Evolutionary conservation across 2,797 vertebrate species (phyloP), one percentile per base, ranked within the genome.

Genomic region (Naso thynnoides): DNA sequence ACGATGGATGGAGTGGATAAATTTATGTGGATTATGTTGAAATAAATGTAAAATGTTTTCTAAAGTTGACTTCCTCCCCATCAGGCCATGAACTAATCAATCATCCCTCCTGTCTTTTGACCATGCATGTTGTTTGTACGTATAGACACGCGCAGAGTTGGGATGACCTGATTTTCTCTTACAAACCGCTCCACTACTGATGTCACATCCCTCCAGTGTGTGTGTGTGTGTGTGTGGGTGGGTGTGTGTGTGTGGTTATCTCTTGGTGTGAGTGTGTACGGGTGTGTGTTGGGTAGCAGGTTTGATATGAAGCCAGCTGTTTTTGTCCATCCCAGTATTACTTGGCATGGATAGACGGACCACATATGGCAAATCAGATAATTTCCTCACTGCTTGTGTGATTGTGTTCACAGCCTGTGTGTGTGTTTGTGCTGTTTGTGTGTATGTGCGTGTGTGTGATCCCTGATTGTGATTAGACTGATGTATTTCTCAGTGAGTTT

Each of bases 291-390:
- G 52, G 33, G 54, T 60, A 66, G 80, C 60, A 76, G 64, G 72
- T 90, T 87, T 91, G 91, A 85, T 70, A 75, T 31, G 16, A 63
- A 52, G 90, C 88, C 89, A 90, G 91, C 84, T 92, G 91, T 90
- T 92, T 92, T 84, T 84, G 76, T 88, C 83, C 80, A 88, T 87
- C 86, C 82, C 83, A 88, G 83, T 84, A 87, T 90, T 85, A 83
- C 84, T 89, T 91, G 91, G 91, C 89, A 87, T 41, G 29, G 53
- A 70, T 29, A 73, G 61, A 76, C 57, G 38, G 69, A 73, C 70
- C 82, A 78, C 89, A 90, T 91, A 92, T 89, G 89, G 88, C 85
- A 81, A 83, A 91, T 89, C 89, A 90, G 90, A 91, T 92, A 52
- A 87, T 86, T 88, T 89, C 71, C 66, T 70, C 26, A 55, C 82